Evolutionary conservation across 2,888 invertebrate genomes (phyloP).

Genomic region (Drosophila anomalata): DNA sequence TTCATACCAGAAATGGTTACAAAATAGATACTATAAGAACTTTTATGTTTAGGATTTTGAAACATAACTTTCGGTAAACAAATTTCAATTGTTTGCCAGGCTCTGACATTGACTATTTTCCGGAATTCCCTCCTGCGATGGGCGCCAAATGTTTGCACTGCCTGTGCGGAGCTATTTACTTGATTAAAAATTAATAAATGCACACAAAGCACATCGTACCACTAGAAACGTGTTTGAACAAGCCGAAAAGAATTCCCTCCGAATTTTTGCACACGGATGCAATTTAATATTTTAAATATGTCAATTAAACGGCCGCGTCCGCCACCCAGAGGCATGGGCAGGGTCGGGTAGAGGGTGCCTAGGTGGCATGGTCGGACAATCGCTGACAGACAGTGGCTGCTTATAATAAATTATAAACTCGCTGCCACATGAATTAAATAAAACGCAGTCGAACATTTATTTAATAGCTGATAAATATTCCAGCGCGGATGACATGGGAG

Average conservation of each 20-base stretch:
- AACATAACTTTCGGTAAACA: neutral
- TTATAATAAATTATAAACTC: constrained; percentile 72
- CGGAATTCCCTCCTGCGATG: neutral
- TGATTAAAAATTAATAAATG: constrained; percentile 77
- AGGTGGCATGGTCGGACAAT: constrained; percentile 45
- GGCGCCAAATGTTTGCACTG: constrained; percentile 26
- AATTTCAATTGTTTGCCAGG: neutral
- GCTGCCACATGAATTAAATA: constrained; percentile 65
- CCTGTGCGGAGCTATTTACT: constrained; percentile 62
- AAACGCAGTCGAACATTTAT: constrained; percentile 60
- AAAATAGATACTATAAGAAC: neutral
- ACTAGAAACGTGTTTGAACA: constrained; percentile 19
- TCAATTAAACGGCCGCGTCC: constrained; percentile 65
- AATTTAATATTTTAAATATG: constrained; percentile 79
- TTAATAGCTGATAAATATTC: constrained; percentile 58
- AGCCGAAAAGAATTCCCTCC: constrained; percentile 11
- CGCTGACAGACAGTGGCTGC: constrained; percentile 70
- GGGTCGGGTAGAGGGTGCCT: neutral
- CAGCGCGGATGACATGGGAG: neutral
- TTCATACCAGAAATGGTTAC: too few relatives aligned
- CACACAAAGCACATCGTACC: constrained; percentile 44
- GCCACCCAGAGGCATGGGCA: neutral
- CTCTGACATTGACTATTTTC: neutral
- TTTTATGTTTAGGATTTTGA: neutral
- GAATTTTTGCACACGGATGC: constrained; percentile 67